Evolutionary conservation across 1,140 invertebrate species (phyloP).

Genomic region (Ceratosolen fusciceps): DNA sequence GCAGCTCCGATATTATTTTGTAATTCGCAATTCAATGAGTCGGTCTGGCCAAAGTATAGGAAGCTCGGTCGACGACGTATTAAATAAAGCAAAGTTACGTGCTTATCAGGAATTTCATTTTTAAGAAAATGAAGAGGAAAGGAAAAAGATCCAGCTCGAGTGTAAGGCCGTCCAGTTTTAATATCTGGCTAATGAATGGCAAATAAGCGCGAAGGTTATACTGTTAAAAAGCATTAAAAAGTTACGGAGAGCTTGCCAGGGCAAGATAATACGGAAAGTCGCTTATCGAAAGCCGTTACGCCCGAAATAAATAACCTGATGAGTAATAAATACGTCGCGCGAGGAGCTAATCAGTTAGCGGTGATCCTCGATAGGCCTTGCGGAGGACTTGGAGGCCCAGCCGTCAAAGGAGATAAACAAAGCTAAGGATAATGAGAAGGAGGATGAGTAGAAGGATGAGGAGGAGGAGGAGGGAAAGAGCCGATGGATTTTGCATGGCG

Average conservation of each 20-base stretch:
- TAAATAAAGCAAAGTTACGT: too few species aligned
- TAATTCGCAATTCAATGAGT: too few species aligned
- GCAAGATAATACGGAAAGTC: background rate
- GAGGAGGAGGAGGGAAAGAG: background rate
- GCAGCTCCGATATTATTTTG: too few species aligned
- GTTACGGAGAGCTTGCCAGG: background rate
- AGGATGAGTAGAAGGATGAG: background rate
- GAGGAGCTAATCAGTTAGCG: background rate
- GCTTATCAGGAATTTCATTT: background rate
- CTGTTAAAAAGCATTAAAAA: background rate
- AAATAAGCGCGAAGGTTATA: background rate
- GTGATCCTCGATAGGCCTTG: background rate
- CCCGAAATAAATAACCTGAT: background rate
- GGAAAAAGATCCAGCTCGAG: background rate
- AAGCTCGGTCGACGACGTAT: too few species aligned
- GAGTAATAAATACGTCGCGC: background rate
- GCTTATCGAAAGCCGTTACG: background rate
- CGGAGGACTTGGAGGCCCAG: too few species aligned
- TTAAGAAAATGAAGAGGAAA: background rate
- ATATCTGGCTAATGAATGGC: background rate
- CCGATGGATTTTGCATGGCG: background rate
- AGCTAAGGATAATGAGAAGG: background rate
- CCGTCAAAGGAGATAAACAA: background rate
- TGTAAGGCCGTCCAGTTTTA: background rate
- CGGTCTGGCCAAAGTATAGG: too few species aligned